Base-by-base conservation (phyloP, 1,140 invertebrate genomes). In the Caenorhabditis inopinata region DNA sequence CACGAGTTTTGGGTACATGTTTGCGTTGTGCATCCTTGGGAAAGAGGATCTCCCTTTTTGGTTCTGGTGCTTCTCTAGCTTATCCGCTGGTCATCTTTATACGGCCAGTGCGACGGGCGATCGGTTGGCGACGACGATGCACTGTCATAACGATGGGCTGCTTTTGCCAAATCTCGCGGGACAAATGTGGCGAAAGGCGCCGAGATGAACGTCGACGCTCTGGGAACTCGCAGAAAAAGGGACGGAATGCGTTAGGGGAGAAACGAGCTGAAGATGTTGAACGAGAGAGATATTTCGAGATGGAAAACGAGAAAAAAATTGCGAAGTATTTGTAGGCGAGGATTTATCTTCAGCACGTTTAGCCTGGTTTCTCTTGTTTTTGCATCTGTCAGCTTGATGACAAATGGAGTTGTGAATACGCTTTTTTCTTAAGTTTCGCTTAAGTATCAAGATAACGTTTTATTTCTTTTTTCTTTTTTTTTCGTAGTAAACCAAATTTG, bases 161-260 rank as follows among this genome's bases (percentile, higher is more conserved):
- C 58, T 68, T 68, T 68, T 68, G 38, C 58, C 38, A 32, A 42
- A 29, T 68, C 58, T 68, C 58, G 58, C 38, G 32, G 58, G 58
- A 68, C 58, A 68, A 68, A 68, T 68, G 58, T 68, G 58, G 58
- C 58, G 58, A 68, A 68, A 68, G 58, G 58, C 58, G 58, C 58
- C 38, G 14, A 42, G 38, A 42, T 42, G n/a, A 25, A 35, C 48
- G 48, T 23, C 25, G 11, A 21, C 7, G 14, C 32, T 25, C 29
- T 58, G 51, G 51, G 51, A 58, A 58, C 51, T 58, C n/a, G 51
- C 32, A 2, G 16, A 29, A 58, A 29, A 25, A 68, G 29, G n/a
- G n/a, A n/a, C n/a, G n/a, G 27, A 68, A 68, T 68, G 32, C 11
- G 58, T 68, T 68, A 68, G 58, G 32, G 25, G 7, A 32, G n/a